Percentiles rank a stretch among this genome's conserved stretches.
Evolutionary conservation across 1,140 invertebrate genomes (phyloP).

Genomic region (Triops cancriformis): DNA sequence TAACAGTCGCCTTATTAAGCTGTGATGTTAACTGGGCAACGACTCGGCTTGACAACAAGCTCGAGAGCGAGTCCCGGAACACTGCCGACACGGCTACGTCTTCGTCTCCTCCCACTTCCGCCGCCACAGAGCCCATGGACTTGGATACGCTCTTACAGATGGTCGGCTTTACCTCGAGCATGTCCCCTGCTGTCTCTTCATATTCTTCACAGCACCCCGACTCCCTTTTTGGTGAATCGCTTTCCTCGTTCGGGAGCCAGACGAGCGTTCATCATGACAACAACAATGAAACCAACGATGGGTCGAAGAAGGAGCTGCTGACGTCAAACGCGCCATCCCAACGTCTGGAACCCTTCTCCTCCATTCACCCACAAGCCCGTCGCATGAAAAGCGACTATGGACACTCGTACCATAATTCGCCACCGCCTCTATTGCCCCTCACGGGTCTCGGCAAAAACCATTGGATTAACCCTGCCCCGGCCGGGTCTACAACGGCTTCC

Average conservation of each 20-base stretch:
- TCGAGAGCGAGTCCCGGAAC: neutral
- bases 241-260: neutral
- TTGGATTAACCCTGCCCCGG: neutral
- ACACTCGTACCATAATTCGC: neutral
- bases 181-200: slow-evolving; percentile 6
- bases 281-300: neutral
- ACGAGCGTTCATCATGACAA: neutral
- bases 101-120: neutral
- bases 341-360: neutral
- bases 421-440: neutral
- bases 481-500: neutral
- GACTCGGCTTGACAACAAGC: slow-evolving; percentile 15
- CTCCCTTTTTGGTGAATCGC: neutral
- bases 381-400: slow-evolving; percentile 1
- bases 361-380: neutral
- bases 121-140: slow-evolving; percentile 23
- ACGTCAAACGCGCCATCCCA: neutral
- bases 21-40: slow-evolving; percentile 11
- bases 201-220: neutral
- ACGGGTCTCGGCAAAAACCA: neutral
- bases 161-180: slow-evolving; percentile 14
- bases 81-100: slow-evolving; percentile 10
- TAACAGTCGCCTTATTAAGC: neutral
- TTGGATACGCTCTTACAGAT: slow-evolving; percentile 22
- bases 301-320: neutral